Evolutionary conservation across 2,888 invertebrate species (phyloP).

Genomic region (Limenitis camilla): DNA sequence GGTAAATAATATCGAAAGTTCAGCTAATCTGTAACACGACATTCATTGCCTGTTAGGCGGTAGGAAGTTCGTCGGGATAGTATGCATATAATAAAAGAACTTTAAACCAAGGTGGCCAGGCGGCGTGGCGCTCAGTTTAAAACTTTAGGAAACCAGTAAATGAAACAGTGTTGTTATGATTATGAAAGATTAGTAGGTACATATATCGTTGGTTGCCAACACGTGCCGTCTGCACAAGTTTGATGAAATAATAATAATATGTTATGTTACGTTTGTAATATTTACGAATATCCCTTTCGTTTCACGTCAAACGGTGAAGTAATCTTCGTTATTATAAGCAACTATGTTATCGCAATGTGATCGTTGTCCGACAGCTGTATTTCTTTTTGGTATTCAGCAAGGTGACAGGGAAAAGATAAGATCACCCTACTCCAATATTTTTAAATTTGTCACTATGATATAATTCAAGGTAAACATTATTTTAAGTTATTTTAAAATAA

Average conservation of each 20-base stretch:
- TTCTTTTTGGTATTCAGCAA: neutral
- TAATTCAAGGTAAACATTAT: too few species aligned
- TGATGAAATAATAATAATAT: constrained; percentile 40
- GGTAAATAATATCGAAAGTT: too few species aligned
- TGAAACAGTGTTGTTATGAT: constrained; percentile 36
- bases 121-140: too few species aligned
- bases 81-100: too few species aligned
- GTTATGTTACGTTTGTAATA: constrained; percentile 36
- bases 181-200: constrained; percentile 43
- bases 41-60: too few species aligned
- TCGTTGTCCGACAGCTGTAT: neutral
- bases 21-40: too few species aligned
- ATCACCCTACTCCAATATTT: too few species aligned
- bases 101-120: too few species aligned
- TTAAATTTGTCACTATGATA: too few species aligned
- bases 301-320: constrained; percentile 17
- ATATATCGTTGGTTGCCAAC: constrained; percentile 48
- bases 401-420: neutral
- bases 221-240: constrained; percentile 52
- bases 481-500: too few species aligned
- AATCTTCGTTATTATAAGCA: constrained; percentile 3
- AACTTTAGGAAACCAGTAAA: constrained; percentile 32
- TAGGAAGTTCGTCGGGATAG: too few species aligned
- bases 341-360: neutral
- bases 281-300: constrained; percentile 29